Evolutionary conservation across 2,888 invertebrate genomes (phyloP).

Genomic region (Drosophila melanosoma): DNA sequence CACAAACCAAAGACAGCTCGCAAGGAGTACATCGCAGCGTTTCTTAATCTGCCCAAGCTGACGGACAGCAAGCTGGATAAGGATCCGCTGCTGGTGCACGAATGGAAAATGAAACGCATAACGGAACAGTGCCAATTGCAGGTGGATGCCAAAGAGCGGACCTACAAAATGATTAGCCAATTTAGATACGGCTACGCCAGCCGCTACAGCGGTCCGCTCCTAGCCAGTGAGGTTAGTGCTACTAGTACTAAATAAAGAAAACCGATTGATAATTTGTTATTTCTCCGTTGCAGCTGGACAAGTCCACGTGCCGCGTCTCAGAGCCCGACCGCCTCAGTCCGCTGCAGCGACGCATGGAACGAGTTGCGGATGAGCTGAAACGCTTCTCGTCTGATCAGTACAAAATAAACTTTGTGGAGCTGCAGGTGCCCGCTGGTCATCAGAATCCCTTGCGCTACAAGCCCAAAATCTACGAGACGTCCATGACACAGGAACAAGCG

Average conservation of each 20-base stretch:
- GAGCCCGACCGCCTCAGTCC: slow-evolving; percentile 78
- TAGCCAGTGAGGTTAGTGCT: slow-evolving; percentile 55
- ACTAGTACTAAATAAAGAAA: not conserved
- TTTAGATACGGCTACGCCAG: slow-evolving; percentile 82
- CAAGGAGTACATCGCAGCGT: slow-evolving; percentile 67
- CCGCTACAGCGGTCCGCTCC: slow-evolving; percentile 65
- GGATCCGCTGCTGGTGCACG: slow-evolving; percentile 37
- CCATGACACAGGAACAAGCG: slow-evolving; percentile 78
- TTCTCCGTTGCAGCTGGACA: slow-evolving; percentile 54
- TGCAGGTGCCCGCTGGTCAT: slow-evolving; percentile 83
- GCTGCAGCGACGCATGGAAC: slow-evolving; percentile 75
- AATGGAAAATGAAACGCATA: slow-evolving; percentile 79
- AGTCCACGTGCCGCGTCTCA: slow-evolving; percentile 69
- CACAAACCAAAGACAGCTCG: slow-evolving; percentile 65
- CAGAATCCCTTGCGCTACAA: slow-evolving; percentile 82
- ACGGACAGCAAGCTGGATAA: slow-evolving; percentile 44
- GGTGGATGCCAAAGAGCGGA: slow-evolving; percentile 68
- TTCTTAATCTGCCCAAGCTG: slow-evolving; percentile 51
- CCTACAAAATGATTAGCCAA: slow-evolving; percentile 65
- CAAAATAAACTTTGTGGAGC: slow-evolving; percentile 83
- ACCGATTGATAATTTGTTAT: not conserved
- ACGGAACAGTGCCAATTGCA: slow-evolving; percentile 82
- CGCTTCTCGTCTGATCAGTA: slow-evolving; percentile 83
- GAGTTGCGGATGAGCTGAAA: slow-evolving; percentile 79
- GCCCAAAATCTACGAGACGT: slow-evolving; percentile 73